Base-by-base conservation (phyloP, 2,888 invertebrate genomes). In the Maniola hyperantus region DNA sequence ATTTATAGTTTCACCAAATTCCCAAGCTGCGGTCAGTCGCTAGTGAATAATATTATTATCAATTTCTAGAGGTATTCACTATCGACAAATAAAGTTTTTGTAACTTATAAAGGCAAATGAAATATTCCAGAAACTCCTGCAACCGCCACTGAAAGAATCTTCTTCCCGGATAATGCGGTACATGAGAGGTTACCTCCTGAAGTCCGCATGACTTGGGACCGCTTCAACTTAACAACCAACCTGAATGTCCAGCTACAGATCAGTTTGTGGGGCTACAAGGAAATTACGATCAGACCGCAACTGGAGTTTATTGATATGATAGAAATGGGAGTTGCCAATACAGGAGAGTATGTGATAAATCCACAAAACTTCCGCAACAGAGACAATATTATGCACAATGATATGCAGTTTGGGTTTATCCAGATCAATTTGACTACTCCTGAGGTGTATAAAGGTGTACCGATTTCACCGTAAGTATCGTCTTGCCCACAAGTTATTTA, bases 221-320 rank as follows among this genome's bases (percentile, higher is more conserved):
- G 95, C 39, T 95, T 95, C 79, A 98, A 98, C 89, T 95, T 98
- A 81, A 97, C 98, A 0, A 94, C 94, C 46, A 97, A 97, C 81
- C 89, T 94, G 44, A 96, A 95, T 77, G 96, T 97, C 0, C 94
- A 94, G 57, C 94, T 98, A 0, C 95, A 95, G 73, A 96, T 98
- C 74, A 96, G 97, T 0, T 84, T 98, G 11, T 98, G 97, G 96
- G 98, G 98, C 0, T 98, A 98, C 87, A 94, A 96, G 61, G 98
- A 98, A 85, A 94, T 95, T 0, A 96, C 96, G 0, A 97, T 97
- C 66, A 80, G 89, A 77, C 98, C 98, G 0, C 95, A 97, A 78
- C 89, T 98, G 55, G 93, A 97, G 69, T 97, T 94, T 80, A 97
- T 98, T 66, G 96, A 96, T 70, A 92, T 95, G 73, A 93, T 97